phyloP scores from a whole-genome alignment of 2,888 invertebrate genomes.

The Anthrax anthrax region DNA sequence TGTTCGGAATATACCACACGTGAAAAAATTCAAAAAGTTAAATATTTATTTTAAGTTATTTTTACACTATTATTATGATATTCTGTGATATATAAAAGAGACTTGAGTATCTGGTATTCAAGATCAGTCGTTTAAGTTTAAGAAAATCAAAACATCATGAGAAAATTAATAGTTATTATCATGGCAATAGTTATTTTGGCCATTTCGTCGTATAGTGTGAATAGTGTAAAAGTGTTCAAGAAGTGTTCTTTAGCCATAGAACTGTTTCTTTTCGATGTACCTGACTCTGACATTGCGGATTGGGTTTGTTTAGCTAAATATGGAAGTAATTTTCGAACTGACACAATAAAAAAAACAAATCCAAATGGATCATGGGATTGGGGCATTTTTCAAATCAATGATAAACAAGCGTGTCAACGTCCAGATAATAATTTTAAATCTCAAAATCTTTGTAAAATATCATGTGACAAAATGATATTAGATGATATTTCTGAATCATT shows the following conservation, averaged over 20 bases:
- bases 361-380: slow-evolving; percentile 36
- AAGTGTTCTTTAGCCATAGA: slow-evolving; percentile 25
- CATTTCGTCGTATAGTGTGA: slow-evolving; percentile 17
- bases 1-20: no score
- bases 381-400: slow-evolving; percentile 33
- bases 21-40: no score
- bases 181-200: neutral
- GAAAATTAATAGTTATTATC: slow-evolving; percentile 9
- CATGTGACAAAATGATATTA: slow-evolving; percentile 23
- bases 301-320: slow-evolving; percentile 28
- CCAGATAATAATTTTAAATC: slow-evolving; percentile 19
- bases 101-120: no score
- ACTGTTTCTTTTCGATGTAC: slow-evolving; percentile 26
- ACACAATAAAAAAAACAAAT: slow-evolving; percentile 35
- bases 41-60: no score
- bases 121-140: no score
- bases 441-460: slow-evolving; percentile 24
- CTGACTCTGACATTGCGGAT: slow-evolving; percentile 21
- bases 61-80: no score
- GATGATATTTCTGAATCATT: slow-evolving; percentile 23
- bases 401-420: slow-evolving; percentile 28
- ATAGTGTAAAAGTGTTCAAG: slow-evolving; percentile 17
- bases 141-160: neutral
- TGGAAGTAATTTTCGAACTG: slow-evolving; percentile 33
- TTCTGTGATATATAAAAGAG: no score